Percentiles rank a stretch among this genome's conserved stretches.
Conservation (phyloP, 2,888 invertebrate species). For the Drosophila emarginata region DNA sequence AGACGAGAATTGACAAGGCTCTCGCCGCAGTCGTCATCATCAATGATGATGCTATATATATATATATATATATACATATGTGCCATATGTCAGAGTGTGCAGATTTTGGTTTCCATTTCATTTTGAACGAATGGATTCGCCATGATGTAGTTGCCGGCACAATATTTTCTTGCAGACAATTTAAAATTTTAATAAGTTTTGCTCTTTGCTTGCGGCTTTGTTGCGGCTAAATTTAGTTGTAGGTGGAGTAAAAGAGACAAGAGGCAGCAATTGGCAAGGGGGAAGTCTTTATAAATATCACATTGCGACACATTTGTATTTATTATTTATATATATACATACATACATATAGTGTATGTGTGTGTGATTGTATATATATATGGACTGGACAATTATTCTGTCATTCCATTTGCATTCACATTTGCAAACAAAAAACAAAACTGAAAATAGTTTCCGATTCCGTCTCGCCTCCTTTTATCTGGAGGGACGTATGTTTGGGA, state of each 20-base stretch:
- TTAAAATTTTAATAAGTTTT: conserved; percentile 69
- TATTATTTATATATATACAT: conserved; percentile 1
- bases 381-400: conserved; percentile 55
- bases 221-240: conserved; percentile 70
- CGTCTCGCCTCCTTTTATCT: neutral
- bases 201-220: conserved; percentile 25
- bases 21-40: neutral
- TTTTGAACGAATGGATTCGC: conserved; percentile 29
- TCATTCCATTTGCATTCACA: conserved; percentile 36
- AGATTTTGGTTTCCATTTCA: conserved; percentile 69
- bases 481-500: neutral
- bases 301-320: conserved; percentile 32
- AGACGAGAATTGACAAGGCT: conserved; percentile 45
- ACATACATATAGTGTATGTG: neutral
- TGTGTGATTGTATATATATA: conserved; percentile 12
- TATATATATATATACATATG: neutral
- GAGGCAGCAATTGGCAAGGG: neutral
- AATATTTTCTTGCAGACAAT: conserved; percentile 74
- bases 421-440: neutral
- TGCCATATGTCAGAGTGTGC: neutral
- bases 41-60: conserved; percentile 14
- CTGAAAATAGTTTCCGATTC: no score
- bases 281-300: conserved; percentile 50
- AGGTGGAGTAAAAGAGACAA: neutral
- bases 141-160: conserved; percentile 18